Evolutionary conservation across 35 echinoderm and acorn worm genomes (phyloP), one percentile per base, ranked within the genome.

Genomic region (Diadema setosum): DNA sequence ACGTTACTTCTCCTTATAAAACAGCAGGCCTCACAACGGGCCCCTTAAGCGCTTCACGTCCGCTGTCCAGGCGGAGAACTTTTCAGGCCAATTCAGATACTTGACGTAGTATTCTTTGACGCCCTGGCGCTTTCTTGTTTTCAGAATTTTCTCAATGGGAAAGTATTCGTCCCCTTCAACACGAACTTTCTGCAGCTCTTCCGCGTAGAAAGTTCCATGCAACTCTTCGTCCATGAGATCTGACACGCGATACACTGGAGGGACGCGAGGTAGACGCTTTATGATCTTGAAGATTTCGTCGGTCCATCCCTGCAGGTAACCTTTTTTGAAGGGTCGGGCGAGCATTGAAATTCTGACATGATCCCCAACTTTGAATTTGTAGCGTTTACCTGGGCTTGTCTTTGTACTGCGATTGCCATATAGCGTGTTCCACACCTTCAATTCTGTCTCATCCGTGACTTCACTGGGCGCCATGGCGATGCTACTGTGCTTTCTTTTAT

Each of bases 301-400:
- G 11, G 94, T 96, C 94, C 94, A 96, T 25, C 86, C 70, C 1
- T 86, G 85, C 11, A 88, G 23, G 44, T 96, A 96, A 23, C 94
- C 86, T 82, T 96, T 96, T 2, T 69, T 42, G 39, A 96, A 92
- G 11, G 86, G 55, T 73, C 60, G 70, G 16, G 80, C 90, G 0
- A 69, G 25, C 82, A 82, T 93, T 58, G 70, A 82, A 36, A 93
- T 42, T 15, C 75, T 70, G 6, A 96, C 83, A 8, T 16, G 49
- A 45, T 91, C 89, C n/a, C 88, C 81, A 7, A 86, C 40, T 39
- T 40, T 45, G 63, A 95, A 95, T 39, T 75, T 88, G 46, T 81
- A 89, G 15, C 27, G 3, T 18, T 37, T 84, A 36, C 73, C 29
- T 17, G 23, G 18, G 20, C 15, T 16, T 58, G 31, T 52, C 29